These are phyloP conservation scores for Rhizoglyphus robini DNA, from an alignment of 1,140 invertebrate species.

Conservation along the genomic window DNA sequence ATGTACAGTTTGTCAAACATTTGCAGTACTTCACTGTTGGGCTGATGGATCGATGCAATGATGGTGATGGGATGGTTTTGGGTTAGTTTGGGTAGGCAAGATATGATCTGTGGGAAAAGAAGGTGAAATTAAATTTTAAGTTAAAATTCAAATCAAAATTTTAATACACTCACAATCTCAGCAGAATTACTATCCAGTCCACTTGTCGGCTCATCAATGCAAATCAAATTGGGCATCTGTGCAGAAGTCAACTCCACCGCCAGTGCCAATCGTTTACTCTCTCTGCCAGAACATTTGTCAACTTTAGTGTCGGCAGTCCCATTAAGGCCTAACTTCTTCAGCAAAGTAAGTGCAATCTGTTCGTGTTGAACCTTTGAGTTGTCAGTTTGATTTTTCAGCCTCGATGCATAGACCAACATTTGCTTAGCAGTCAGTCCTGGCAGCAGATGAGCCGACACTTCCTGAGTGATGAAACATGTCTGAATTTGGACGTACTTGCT, in stretches of 20 bases:
- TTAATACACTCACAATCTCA: background rate
- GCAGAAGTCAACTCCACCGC: constrained; percentile 59
- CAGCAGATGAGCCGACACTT: background rate
- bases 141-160: too few relatives aligned
- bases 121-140: background rate
- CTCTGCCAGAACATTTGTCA: constrained; percentile 48
- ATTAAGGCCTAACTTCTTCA: background rate
- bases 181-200: constrained; percentile 34
- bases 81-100: background rate
- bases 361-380: constrained; percentile 10
- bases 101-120: background rate
- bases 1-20: constrained; percentile 12
- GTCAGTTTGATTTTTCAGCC: constrained; percentile 2
- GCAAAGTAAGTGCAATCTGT: background rate
- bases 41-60: constrained; percentile 9
- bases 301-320: background rate
- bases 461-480: background rate
- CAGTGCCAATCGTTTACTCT: constrained; percentile 79
- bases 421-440: background rate
- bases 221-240: constrained; percentile 15
- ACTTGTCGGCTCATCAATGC: constrained; percentile 34
- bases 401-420: background rate
- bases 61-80: constrained; percentile 1
- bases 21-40: background rate
- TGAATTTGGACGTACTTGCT: background rate